Evolutionary conservation across 1,140 invertebrate genomes (phyloP).

Genomic region (Liolophura sinensis): DNA sequence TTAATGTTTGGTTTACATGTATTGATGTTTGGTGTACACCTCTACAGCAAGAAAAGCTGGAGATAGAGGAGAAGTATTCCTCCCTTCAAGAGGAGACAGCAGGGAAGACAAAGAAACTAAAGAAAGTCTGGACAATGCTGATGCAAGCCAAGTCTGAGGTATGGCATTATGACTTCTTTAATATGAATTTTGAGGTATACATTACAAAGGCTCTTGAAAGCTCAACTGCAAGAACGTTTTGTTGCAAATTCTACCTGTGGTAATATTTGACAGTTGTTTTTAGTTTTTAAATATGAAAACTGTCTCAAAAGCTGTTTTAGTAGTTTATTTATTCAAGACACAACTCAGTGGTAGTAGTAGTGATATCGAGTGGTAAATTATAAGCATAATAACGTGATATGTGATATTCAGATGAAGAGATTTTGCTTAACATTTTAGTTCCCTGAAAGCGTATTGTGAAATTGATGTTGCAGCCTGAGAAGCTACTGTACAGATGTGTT

Average conservation of each 20-base stretch:
- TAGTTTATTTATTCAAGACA: not conserved
- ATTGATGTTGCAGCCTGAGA: not conserved
- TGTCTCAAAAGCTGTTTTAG: not conserved
- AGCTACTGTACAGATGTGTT: too few relatives aligned
- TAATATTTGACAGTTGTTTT: not conserved
- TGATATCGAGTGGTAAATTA: not conserved
- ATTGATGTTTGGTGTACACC: too few relatives aligned
- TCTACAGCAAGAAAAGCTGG: constrained; percentile 74
- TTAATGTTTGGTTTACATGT: too few relatives aligned
- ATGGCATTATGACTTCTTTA: not conserved
- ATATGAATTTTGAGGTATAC: not conserved
- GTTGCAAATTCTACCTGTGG: not conserved
- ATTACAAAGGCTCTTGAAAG: not conserved
- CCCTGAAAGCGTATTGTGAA: not conserved
- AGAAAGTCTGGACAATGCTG: constrained; percentile 70
- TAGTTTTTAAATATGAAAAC: not conserved
- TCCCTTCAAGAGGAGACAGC: constrained; percentile 85
- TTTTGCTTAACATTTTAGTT: not conserved
- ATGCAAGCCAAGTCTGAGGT: constrained; percentile 60
- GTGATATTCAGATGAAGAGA: too few relatives aligned
- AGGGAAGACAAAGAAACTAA: constrained; percentile 91
- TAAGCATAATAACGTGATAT: too few relatives aligned
- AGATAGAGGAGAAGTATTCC: constrained; percentile 96
- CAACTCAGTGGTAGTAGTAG: not conserved
- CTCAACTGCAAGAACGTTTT: not conserved